These are phyloP conservation scores for Bugula neritina DNA, from an alignment of 2,888 invertebrate species.

Conservation along the genomic window DNA sequence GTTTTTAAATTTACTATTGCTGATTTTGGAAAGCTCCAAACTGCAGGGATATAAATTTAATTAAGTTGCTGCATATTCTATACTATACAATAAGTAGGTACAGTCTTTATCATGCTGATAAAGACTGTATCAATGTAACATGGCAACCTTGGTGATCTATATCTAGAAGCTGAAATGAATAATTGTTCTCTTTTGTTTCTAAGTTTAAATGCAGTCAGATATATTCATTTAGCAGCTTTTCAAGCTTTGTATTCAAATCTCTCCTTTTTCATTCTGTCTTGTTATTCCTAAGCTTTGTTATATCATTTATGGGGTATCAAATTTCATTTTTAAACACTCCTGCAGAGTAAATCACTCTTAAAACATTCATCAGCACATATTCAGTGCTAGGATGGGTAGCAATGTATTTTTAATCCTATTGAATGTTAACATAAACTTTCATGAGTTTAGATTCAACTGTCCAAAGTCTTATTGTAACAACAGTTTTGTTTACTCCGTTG, in stretches of 20 bases:
- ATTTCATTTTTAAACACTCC: too few relatives aligned
- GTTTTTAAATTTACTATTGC: too few relatives aligned
- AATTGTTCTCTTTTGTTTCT: conserved; percentile 19
- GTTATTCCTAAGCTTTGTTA: background rate
- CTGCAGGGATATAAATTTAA: too few relatives aligned
- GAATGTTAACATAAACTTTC: too few relatives aligned
- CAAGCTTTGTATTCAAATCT: too few relatives aligned
- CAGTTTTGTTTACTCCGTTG: background rate
- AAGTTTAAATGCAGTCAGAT: background rate
- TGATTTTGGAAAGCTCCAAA: too few relatives aligned
- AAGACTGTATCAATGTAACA: conserved; percentile 24
- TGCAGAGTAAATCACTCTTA: too few relatives aligned
- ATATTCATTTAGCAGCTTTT: background rate
- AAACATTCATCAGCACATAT: too few relatives aligned
- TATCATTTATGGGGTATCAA: background rate
- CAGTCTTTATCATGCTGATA: background rate
- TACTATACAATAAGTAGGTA: background rate
- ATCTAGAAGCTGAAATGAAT: conserved; percentile 18
- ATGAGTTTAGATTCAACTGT: too few relatives aligned
- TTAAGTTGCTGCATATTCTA: background rate
- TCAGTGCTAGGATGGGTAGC: too few relatives aligned
- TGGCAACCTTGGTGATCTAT: conserved; percentile 1
- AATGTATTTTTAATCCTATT: too few relatives aligned
- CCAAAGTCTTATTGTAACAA: too few relatives aligned
- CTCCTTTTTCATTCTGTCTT: background rate